A percentile compares a stretch with the other conserved stretches of the same genome.
Conservation (phyloP, 2,113 vertebrate genomes). For the Sturnus vulgaris region DNA sequence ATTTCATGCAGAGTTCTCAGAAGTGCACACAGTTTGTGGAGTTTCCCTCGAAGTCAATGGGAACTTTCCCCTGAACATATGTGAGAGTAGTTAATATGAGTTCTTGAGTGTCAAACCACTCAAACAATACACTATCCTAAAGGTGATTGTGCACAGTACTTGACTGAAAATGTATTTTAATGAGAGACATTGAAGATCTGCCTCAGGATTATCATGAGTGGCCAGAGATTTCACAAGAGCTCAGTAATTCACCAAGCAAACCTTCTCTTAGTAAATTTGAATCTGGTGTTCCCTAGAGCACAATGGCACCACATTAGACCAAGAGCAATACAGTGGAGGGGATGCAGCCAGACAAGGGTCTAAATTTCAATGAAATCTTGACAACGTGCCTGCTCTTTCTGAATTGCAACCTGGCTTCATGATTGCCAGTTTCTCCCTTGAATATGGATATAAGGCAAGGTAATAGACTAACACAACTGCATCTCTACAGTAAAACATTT, state of each 20-base stretch:
- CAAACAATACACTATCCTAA: neutral
- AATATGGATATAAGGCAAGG: neutral
- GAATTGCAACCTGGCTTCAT: neutral
- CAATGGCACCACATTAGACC: neutral
- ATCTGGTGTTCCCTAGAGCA: neutral
- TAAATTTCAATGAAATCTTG: neutral
- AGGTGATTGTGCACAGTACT: neutral
- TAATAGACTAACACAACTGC: neutral
- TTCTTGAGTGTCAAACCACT: neutral
- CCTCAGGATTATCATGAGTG: neutral
- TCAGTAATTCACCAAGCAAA: neutral
- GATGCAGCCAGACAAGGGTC: neutral
- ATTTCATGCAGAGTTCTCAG: neutral
- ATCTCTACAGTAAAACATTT: neutral
- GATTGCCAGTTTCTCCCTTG: neutral
- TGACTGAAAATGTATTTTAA: neutral
- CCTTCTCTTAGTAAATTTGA: neutral
- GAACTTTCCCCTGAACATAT: neutral
- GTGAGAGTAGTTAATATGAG: neutral
- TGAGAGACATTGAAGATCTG: accelerated
- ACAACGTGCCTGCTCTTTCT: neutral
- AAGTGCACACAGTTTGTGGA: neutral
- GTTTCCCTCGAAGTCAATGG: neutral
- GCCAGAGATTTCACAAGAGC: neutral
- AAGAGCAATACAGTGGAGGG: neutral